A percentile compares a stretch with the other conserved stretches of the same genome.
phyloP scores from a whole-genome alignment of 2,888 invertebrate species.

The Sacculina carcini region DNA sequence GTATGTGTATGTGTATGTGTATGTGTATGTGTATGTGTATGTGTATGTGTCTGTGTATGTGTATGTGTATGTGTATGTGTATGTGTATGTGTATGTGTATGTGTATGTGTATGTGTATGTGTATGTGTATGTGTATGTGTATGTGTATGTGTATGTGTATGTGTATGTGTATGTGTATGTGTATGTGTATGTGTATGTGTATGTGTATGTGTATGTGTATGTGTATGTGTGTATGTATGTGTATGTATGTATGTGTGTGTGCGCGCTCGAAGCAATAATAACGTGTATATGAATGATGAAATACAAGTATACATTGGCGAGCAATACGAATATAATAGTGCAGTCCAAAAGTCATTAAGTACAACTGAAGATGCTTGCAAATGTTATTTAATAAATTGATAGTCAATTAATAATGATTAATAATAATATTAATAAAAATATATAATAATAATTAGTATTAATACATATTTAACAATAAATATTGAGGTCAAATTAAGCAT shows the following conservation, averaged over 20 bases:
- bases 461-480: neutral
- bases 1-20: neutral
- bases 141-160: neutral
- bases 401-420: no score
- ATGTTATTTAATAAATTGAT: no score
- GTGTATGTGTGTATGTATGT: neutral
- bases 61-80: neutral
- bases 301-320: no score
- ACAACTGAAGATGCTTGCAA: no score
- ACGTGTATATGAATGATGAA: no score
- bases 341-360: no score
- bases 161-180: neutral
- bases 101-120: neutral
- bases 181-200: neutral
- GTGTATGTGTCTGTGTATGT: neutral
- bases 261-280: no score
- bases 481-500: neutral
- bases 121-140: neutral
- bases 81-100: neutral
- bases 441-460: neutral
- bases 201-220: neutral
- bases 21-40: constrained; percentile 1
- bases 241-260: neutral
- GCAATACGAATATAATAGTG: no score
- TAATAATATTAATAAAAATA: no score